Percentiles rank a stretch among this genome's conserved stretches.
Evolutionary conservation across 2,113 vertebrate species (phyloP).

Genomic region (Neolamprologus falcicula): DNA sequence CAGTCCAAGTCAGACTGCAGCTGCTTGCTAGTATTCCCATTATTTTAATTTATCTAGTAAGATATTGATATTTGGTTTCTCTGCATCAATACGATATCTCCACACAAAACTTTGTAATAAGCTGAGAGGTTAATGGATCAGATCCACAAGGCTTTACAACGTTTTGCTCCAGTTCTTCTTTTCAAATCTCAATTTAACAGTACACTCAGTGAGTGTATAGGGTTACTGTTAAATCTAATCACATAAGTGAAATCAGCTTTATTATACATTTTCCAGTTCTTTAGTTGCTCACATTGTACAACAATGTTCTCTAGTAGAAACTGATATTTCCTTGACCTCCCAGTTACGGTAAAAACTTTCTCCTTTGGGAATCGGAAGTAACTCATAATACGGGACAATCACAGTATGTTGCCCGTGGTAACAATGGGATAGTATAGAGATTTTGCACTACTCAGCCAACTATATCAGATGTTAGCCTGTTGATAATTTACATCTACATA

Average conservation of each 20-base stretch:
- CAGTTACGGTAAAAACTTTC: neutral
- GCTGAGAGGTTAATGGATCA: neutral
- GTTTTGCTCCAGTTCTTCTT: neutral
- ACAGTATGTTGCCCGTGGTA: neutral
- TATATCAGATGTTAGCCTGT: neutral
- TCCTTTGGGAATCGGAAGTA: neutral
- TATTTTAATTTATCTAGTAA: neutral
- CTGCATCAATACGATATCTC: rapidly evolving
- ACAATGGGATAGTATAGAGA: neutral
- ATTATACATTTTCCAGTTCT: neutral
- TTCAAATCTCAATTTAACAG: neutral
- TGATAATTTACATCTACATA: neutral
- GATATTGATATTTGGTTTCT: neutral
- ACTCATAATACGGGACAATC: neutral
- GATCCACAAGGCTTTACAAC: neutral
- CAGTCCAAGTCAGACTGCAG: neutral
- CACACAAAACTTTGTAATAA: neutral
- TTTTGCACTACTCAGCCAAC: neutral
- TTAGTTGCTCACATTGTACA: neutral
- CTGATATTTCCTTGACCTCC: neutral
- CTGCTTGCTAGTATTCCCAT: neutral
- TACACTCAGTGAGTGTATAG: neutral
- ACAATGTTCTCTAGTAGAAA: neutral
- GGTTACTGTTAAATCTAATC: neutral
- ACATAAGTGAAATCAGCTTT: neutral